Percentiles rank a stretch among this genome's conserved stretches.
These are phyloP conservation scores for Hypsibius dujardini DNA, from an alignment of 1,140 invertebrate genomes.

Conservation along the genomic window DNA sequence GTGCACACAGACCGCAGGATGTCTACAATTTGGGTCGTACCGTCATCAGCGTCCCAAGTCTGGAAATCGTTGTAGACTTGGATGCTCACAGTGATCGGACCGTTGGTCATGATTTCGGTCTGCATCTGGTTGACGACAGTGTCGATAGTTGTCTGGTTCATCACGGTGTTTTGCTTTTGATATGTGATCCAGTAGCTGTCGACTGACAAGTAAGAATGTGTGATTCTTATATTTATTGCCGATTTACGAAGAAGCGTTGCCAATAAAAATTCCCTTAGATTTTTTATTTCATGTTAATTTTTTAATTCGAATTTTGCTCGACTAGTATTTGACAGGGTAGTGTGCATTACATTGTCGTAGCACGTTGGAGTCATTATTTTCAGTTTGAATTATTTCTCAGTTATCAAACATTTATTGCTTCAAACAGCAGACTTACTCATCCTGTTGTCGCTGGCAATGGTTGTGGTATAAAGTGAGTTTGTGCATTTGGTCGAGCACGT, in stretches of 20 bases:
- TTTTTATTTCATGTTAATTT: no score
- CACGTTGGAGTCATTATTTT: no score
- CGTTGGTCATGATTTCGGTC: background rate
- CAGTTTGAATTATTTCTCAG: no score
- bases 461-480: background rate
- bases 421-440: background rate
- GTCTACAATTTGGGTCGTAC: no score
- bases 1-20: no score
- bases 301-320: no score
- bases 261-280: no score
- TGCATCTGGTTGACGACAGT: background rate
- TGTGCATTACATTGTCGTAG: no score
- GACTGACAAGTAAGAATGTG: background rate
- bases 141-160: background rate
- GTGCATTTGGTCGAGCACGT: slow-evolving; percentile 1
- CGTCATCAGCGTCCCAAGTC: background rate
- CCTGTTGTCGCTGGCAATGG: background rate
- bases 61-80: background rate
- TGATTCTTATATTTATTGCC: background rate
- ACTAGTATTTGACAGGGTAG: no score
- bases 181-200: slow-evolving; percentile 1
- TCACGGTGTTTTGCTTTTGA: background rate
- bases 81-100: background rate
- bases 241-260: background rate
- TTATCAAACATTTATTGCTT: no score